Conservation (phyloP, 2,888 invertebrate genomes). For the Furcula furcula region DNA sequence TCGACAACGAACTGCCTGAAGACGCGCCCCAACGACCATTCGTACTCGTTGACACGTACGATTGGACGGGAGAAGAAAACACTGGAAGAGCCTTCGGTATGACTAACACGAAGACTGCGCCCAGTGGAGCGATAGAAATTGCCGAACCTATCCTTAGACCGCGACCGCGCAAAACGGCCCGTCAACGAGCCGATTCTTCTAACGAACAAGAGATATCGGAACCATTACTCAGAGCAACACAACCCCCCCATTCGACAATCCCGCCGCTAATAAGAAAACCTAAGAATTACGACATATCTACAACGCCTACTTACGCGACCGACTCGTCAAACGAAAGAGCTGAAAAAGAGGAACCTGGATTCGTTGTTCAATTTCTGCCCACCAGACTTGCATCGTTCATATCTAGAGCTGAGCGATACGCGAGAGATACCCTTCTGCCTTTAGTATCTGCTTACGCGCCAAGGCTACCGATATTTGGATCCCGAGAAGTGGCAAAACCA, state of each 20-base stretch:
- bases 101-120: conserved; percentile 71
- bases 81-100: conserved; percentile 84
- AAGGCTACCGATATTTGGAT: conserved; percentile 83
- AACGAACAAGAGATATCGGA: conserved; percentile 84
- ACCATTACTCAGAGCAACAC: conserved; percentile 81
- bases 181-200: conserved; percentile 72
- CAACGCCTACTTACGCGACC: conserved; percentile 63
- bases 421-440: conserved; percentile 88
- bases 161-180: conserved; percentile 78
- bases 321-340: conserved; percentile 50
- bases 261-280: conserved; percentile 56
- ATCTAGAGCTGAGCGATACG: conserved; percentile 91
- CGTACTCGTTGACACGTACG: conserved; percentile 69
- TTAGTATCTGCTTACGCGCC: conserved; percentile 91
- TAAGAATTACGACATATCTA: conserved; percentile 70
- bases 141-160: conserved; percentile 88
- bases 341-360: conserved; percentile 63
- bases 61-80: conserved; percentile 78
- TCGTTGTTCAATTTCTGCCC: conserved; percentile 90
- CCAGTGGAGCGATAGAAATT: conserved; percentile 82
- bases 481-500: conserved; percentile 67
- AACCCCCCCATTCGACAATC: conserved; percentile 53
- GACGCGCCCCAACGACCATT: conserved; percentile 61
- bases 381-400: conserved; percentile 89
- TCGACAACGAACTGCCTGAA: conserved; percentile 70